Percentiles rank a stretch among this genome's conserved stretches.
These are phyloP conservation scores for Mus minutoides DNA, from an alignment of 2,797 vertebrate genomes.

Conservation along the genomic window DNA sequence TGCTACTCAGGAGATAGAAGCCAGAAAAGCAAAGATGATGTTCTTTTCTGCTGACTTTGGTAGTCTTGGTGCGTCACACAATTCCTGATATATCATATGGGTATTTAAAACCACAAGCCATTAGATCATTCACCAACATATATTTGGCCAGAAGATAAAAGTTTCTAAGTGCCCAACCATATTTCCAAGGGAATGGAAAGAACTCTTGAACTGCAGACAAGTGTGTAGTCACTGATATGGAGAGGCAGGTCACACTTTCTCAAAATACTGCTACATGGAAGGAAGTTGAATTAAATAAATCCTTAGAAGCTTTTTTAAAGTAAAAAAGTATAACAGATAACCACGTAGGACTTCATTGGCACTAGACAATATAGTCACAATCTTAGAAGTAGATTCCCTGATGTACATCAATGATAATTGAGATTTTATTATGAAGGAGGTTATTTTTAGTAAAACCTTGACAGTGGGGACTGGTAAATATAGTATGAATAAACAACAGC, in stretches of 20 bases:
- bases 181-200: not conserved
- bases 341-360: not conserved
- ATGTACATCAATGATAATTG: slow-evolving; percentile 29
- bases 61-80: not conserved
- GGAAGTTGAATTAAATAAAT: not conserved
- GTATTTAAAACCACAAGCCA: not conserved
- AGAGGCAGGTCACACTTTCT: not conserved
- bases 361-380: slow-evolving; percentile 2
- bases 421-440: slow-evolving; percentile 50
- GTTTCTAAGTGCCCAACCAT: not conserved
- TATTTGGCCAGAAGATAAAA: not conserved
- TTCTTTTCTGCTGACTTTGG: not conserved
- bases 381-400: slow-evolving; percentile 2
- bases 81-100: not conserved
- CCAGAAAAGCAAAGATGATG: not conserved
- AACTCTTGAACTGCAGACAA: not conserved
- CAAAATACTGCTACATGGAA: not conserved
- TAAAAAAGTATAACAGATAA: not conserved
- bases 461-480: not conserved
- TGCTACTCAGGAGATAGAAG: not conserved
- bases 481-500: slow-evolving; percentile 24
- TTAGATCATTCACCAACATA: not conserved
- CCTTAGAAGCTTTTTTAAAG: not conserved
- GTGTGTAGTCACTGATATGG: not conserved
- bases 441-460: slow-evolving; percentile 57